Percentiles rank a stretch among this genome's conserved stretches.
Conservation (phyloP, 2,888 invertebrate species). For the Tridacna gigas region DNA sequence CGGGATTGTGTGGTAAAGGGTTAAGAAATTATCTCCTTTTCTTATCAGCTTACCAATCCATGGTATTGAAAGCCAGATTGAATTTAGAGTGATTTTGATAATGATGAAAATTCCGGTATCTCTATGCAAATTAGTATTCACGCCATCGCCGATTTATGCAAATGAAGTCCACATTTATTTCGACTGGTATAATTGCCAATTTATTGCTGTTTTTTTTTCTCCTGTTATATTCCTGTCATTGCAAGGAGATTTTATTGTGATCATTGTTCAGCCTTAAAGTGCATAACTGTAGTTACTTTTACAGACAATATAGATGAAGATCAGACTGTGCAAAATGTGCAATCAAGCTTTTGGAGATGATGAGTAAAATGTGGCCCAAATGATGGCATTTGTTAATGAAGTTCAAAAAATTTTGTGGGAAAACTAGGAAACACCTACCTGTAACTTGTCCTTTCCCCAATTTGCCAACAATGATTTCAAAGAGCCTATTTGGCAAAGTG, state of each 20-base stretch:
- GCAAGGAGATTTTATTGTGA: background rate
- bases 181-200: slow-evolving; percentile 17
- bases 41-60: slow-evolving; percentile 6
- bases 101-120: slow-evolving; percentile 31
- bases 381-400: no score
- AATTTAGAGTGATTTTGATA: slow-evolving; percentile 33
- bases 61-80: slow-evolving; percentile 21
- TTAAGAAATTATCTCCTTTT: slow-evolving; percentile 16
- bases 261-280: background rate
- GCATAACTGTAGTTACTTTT: no score
- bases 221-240: background rate
- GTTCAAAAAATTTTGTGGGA: no score
- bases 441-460: no score
- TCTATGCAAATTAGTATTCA: slow-evolving; percentile 54
- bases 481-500: no score
- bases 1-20: no score
- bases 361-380: no score
- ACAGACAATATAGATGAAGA: no score
- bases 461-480: no score
- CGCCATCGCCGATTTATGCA: slow-evolving; percentile 49
- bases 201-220: slow-evolving; percentile 9
- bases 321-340: no score
- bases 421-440: no score
- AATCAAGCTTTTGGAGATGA: no score
- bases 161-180: slow-evolving; percentile 28